Conservation (phyloP, 2,113 vertebrate genomes). For the Philantomba maxwellii region DNA sequence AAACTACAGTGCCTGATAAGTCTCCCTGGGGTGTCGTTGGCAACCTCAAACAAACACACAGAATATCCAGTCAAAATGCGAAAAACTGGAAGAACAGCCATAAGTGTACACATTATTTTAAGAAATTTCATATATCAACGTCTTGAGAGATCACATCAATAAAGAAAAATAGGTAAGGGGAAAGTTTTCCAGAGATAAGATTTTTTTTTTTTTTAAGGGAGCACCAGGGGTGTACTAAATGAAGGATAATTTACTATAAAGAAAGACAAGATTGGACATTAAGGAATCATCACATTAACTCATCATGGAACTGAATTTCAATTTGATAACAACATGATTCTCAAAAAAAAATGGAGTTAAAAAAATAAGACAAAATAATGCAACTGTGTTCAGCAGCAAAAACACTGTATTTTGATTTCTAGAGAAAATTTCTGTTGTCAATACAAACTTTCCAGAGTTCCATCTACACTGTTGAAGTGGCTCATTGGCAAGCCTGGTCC, state of each 20-base stretch:
- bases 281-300: not conserved
- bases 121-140: not conserved
- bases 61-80: not conserved
- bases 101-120: not conserved
- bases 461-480: not conserved
- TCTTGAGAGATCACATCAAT: not conserved
- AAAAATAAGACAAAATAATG: not conserved
- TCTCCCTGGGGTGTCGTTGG: accelerated
- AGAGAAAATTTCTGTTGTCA: not conserved
- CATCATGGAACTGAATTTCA: not conserved
- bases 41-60: not conserved
- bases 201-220: not conserved
- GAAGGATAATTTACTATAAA: not conserved
- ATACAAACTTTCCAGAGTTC: not conserved
- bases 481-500: not conserved
- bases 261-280: not conserved
- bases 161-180: not conserved
- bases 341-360: not conserved
- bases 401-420: not conserved
- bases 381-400: not conserved
- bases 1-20: not conserved
- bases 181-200: not conserved
- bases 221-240: not conserved
- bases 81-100: not conserved
- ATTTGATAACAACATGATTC: not conserved